Base-by-base conservation (phyloP, 2,888 invertebrate genomes). In the Pedicia rivosa region DNA sequence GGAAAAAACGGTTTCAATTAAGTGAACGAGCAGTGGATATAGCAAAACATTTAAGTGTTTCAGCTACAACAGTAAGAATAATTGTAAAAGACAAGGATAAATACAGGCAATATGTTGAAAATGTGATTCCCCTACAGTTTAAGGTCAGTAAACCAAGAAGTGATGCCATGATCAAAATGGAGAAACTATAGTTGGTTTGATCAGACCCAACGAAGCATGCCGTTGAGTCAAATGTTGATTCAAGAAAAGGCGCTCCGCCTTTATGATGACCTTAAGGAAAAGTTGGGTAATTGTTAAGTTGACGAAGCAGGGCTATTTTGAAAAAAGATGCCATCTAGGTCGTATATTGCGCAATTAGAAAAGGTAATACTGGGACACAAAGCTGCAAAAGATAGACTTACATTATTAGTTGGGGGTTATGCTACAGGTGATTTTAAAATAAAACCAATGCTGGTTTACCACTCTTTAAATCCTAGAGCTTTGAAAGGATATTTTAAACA, bases 371-470 rank as follows among this genome's bases (percentile, higher is more conserved):
- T n/a, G n/a, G n/a, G n/a, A n/a, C n/a, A n/a, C n/a, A 46, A 42
- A 38, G 36, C 37, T 12, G 27, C 32, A 28, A 50, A 48, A 32
- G 48, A 50, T 30, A 40, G 47, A 19, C 36, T 50, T 7, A 46
- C 44, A 8, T 38, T 52, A 10, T 41, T 50, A 6, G 39, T 50
- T 12, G 44, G 48, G 37, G 48, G 43, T 16, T 54, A 54, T 46
- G 49, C 50, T 6, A 40, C 38, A 16, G 51, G 51, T 26, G 48
- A 48, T 41, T 46, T 44, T 24, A 48, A 49, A 40, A 22, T 50
- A 29, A 54, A 53, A 43, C 52, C 54, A 25, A 39, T 54, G 30
- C 42, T 53, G 16, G 41, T 52, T 26, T 48, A 55, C 41, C 41
- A 40, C 13, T 47, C 47, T 7, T 46, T 44, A 41, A 53, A 51